Evolutionary conservation across 2,113 vertebrate genomes (phyloP), one percentile per base, ranked within the genome.

Genomic region (Junco hyemalis): DNA sequence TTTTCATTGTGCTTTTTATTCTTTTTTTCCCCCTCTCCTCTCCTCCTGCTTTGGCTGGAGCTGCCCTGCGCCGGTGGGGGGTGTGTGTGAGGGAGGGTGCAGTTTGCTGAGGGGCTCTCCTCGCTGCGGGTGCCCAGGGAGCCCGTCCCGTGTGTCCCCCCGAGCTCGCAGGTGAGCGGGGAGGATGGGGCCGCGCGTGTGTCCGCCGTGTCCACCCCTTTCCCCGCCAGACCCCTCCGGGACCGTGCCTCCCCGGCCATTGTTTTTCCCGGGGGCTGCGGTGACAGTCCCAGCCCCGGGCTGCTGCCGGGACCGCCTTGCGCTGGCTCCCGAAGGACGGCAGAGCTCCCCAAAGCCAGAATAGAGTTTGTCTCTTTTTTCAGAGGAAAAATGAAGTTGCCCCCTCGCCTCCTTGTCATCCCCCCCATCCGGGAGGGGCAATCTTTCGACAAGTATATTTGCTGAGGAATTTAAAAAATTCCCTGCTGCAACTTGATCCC

Each of bases 391-490:
- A 76, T 44, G 20, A 73, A 82, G 36, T 68, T 66, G 20, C 48
- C 47, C 86, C 66, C 24, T 38, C 22, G 7, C 24, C 47, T n/a
- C 31, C 29, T 35, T 68, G 59, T 73, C 45, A 38, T 61, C 57
- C 74, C 63, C 63, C 78, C 54, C 25, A 61, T 68, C 51, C 81
- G 85, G 88, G 86, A 89, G 73, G 86, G 92, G 90, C 97, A 95
- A 97, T 97, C 97, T 98, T 98, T 98, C 98, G 96, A 98, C 98
- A 98, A 99, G 98, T 98, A 98, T 98, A 98, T 98, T 98, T 98
- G 98, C 98, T 98, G 95, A 98, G 98, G 99, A 99, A 99, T 99
- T 98, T 98, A 97, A 99, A 99, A 98, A 98, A 99, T 99, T 95
- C 97, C 96, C 96, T 97, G 96, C 94, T 98, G 99, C 98, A 99